phyloP scores from a whole-genome alignment of 2,113 vertebrate genomes.

The Potamarius usumacintae region DNA sequence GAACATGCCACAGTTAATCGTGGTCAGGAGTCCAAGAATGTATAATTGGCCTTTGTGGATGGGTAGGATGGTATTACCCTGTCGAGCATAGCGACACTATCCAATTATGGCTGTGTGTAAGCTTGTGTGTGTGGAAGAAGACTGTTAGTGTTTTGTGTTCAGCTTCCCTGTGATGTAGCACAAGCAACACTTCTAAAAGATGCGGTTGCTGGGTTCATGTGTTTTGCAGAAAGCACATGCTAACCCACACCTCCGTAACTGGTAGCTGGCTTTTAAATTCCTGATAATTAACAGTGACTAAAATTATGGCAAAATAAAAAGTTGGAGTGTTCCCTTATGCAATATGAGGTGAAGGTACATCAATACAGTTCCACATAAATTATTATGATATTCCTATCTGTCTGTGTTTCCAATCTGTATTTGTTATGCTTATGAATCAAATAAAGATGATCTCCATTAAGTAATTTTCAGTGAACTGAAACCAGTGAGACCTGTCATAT shows the following conservation, averaged over 20 bases:
- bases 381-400: neutral
- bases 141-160: neutral
- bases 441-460: neutral
- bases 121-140: neutral
- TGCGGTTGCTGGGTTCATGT: neutral
- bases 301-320: neutral
- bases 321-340: neutral
- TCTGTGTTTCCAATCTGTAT: neutral
- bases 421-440: neutral
- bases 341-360: neutral
- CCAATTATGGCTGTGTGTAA: neutral
- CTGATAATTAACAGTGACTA: neutral
- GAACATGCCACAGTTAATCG: neutral
- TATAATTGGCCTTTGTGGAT: neutral
- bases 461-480: constrained; percentile 3
- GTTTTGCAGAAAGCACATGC: neutral
- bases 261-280: neutral
- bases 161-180: neutral
- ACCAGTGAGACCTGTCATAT: neutral
- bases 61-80: neutral
- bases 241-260: neutral
- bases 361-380: neutral
- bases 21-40: neutral
- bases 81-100: neutral
- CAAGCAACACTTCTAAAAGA: neutral